Conservation (phyloP, 2,797 vertebrate genomes). For the Epinephelus malabaricus region DNA sequence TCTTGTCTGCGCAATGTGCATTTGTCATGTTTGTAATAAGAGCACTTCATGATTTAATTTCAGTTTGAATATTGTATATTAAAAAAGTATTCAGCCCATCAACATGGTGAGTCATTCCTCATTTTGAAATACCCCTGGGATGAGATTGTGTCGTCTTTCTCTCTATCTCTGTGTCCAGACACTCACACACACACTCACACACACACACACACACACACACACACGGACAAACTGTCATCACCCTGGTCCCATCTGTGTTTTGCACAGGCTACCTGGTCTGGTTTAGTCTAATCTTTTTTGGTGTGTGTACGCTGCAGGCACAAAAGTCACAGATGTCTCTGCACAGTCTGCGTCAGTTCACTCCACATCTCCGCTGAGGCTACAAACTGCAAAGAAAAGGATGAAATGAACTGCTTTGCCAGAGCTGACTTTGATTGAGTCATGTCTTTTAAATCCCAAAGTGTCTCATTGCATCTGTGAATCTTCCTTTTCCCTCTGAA, state of each 20-base stretch:
- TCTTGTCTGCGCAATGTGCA: background rate
- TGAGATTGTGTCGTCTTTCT: conserved; percentile 14
- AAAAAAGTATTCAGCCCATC: conserved; percentile 16
- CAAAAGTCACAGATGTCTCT: conserved; percentile 68
- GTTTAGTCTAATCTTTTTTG: conserved; percentile 63
- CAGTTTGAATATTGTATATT: conserved; percentile 6
- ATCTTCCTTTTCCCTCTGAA: conserved; percentile 23
- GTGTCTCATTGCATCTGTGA: background rate
- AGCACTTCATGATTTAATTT: conserved; percentile 22
- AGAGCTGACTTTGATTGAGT: conserved; percentile 32
- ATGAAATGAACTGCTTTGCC: conserved; percentile 30
- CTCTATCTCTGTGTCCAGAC: conserved; percentile 31
- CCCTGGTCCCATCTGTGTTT: conserved; percentile 64
- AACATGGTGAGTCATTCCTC: conserved; percentile 18
- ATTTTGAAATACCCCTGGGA: conserved; percentile 28
- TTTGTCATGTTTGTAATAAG: conserved; percentile 14
- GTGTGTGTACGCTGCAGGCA: conserved; percentile 61
- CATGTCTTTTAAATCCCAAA: conserved; percentile 32
- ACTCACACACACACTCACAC: background rate
- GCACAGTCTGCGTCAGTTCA: conserved; percentile 47
- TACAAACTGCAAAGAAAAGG: conserved; percentile 22
- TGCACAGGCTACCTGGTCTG: conserved; percentile 57
- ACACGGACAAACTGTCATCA: conserved; percentile 29
- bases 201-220: conserved; percentile 27
- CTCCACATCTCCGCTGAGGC: conserved; percentile 46